These are phyloP conservation scores for Passer domesticus DNA, from an alignment of 2,113 vertebrate species.

Conservation along the genomic window DNA sequence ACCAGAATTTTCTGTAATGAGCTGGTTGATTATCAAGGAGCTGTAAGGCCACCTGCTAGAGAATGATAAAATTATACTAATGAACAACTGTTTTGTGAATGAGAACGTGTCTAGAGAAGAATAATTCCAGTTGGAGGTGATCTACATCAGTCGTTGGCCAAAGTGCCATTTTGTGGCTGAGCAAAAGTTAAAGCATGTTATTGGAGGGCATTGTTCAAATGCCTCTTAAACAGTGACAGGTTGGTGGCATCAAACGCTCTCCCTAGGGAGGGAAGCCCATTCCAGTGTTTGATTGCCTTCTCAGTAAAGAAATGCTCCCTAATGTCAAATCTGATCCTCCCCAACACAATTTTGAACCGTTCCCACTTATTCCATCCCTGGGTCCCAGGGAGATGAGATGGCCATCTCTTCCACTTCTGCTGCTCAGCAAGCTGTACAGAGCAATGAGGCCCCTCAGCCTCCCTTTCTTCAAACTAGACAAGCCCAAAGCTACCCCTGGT, in stretches of 20 bases:
- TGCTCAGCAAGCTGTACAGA: background rate
- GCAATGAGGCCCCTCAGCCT: background rate
- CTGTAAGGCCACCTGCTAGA: background rate
- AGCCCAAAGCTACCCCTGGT: background rate
- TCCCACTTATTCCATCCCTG: rapidly evolving
- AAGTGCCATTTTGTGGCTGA: background rate
- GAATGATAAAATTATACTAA: background rate
- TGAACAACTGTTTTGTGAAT: background rate
- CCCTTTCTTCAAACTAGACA: background rate
- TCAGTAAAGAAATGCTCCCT: background rate
- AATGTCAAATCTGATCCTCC: background rate
- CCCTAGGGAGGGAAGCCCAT: background rate
- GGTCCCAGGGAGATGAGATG: background rate
- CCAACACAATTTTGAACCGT: rapidly evolving
- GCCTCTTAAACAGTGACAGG: background rate
- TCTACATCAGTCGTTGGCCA: background rate
- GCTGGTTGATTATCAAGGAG: background rate
- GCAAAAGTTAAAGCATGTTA: background rate
- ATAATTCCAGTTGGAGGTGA: background rate
- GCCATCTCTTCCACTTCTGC: rapidly evolving
- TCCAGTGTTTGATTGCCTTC: background rate
- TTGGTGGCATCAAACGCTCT: rapidly evolving
- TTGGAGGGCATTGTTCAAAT: background rate
- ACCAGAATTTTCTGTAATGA: background rate
- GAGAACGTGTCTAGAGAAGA: background rate